Evolutionary conservation across 2,888 invertebrate species (phyloP), one percentile per base, ranked within the genome.

Genomic region (Ophion ventricosus): DNA sequence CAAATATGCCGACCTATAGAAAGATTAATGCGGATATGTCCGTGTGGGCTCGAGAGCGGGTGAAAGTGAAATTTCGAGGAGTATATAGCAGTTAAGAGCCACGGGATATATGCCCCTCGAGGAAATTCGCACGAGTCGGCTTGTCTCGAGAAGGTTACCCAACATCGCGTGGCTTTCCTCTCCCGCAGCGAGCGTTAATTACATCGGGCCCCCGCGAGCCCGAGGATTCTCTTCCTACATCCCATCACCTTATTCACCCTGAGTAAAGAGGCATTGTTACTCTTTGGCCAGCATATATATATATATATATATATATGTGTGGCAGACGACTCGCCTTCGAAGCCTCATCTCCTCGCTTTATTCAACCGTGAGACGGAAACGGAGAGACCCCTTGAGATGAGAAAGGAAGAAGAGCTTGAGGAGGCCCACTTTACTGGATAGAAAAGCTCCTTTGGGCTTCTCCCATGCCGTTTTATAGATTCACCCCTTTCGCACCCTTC

Each of bases 91-190:
- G 23, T 17, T 17, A 54, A 54, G 57, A 57, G 57, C 26, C 26
- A 14, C 1, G 20, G 10, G 23, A n/a, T 66, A n/a, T 49, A n/a
- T 17, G 49, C 14, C 14, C 57, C 79, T 72, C 40, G 64, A 70
- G 72, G 72, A 72, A 79, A 79, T 79, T 78, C 79, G 72, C 79
- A 79, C 79, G 72, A 72, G 79, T 79, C 79, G 40, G 79, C 79
- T 64, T 56, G 79, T 79, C 72, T 72, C 64, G 64, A 79, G 72
- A 70, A 72, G 72, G 72, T 72, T 72, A 64, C 72, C 72, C 64
- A 72, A 64, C 66, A 40, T 23, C n/a, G 74, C 43, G 64, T 20
- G 56, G 23, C 26, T 72, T 35, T 35, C 4, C 35, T 35, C 57
- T 56, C 70, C 63, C 64, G 40, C 63, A 72, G 20, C 40, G 61